Percentiles rank a stretch among this genome's conserved stretches.
phyloP scores from a whole-genome alignment of 2,113 vertebrate genomes.

The Anarhynchus alexandrinus region DNA sequence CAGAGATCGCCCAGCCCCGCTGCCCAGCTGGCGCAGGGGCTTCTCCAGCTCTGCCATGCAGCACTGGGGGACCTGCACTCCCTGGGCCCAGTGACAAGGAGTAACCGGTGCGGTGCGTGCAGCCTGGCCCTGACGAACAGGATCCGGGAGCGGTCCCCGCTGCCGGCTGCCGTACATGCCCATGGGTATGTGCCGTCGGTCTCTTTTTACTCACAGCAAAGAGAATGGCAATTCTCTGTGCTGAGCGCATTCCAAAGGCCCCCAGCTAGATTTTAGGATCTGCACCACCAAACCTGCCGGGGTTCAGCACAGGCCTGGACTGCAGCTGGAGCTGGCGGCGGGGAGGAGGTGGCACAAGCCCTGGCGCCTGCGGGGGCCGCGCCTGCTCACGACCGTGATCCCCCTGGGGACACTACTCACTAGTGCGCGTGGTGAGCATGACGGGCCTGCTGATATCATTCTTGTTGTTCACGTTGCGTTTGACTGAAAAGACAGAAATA shows the following conservation, averaged over 20 bases:
- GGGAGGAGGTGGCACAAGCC: background rate
- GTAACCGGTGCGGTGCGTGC: fast-evolving
- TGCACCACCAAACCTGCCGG: background rate
- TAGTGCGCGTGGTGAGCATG: slow-evolving; percentile 85
- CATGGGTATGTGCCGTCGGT: background rate
- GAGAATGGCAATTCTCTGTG: background rate
- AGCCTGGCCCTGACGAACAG: background rate
- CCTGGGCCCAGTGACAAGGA: background rate
- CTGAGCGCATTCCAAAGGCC: background rate
- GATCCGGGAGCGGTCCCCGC: fast-evolving
- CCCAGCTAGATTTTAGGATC: background rate
- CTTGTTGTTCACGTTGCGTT: slow-evolving; percentile 87
- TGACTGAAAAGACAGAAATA: slow-evolving; percentile 94
- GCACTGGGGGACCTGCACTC: background rate
- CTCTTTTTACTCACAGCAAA: slow-evolving; percentile 19
- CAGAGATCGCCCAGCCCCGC: fast-evolving
- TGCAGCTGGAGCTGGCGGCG: background rate
- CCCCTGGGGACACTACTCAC: slow-evolving; percentile 77
- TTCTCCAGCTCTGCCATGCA: background rate
- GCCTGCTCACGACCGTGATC: background rate
- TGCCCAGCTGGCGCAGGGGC: fast-evolving
- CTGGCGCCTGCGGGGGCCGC: background rate
- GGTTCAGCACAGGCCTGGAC: background rate
- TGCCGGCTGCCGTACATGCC: background rate
- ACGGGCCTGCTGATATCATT: slow-evolving; percentile 92